Evolutionary conservation across 2,797 vertebrate genomes (phyloP).

Genomic region (Phyllotis vaccarum): DNA sequence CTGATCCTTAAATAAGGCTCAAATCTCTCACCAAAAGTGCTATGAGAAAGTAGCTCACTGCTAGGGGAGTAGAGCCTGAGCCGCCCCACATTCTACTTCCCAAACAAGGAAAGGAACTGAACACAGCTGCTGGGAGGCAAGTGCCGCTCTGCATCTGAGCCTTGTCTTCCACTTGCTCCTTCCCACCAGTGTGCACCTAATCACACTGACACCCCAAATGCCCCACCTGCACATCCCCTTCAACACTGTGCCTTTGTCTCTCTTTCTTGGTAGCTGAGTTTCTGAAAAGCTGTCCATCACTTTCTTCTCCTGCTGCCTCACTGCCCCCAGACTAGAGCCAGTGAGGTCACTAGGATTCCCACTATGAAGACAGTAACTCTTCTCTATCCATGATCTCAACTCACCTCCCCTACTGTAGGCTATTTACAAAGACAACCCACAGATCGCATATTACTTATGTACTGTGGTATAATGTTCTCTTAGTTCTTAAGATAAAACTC

Average conservation of each 20-base stretch:
- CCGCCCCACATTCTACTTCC: too few species aligned
- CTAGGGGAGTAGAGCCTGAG: neutral
- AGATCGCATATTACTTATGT: too few species aligned
- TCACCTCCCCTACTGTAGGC: conserved; percentile 42
- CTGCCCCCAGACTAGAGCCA: neutral
- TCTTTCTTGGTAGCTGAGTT: neutral
- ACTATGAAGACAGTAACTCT: conserved; percentile 8
- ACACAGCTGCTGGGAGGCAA: neutral
- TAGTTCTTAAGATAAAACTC: conserved; percentile 53
- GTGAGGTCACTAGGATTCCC: neutral
- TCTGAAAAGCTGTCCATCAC: conserved; percentile 1
- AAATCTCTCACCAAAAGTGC: conserved; percentile 23
- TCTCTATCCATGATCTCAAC: neutral
- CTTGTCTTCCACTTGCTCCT: neutral
- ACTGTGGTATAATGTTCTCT: neutral
- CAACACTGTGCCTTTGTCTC: neutral
- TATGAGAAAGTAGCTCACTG: neutral
- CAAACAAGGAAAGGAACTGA: neutral
- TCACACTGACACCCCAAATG: neutral
- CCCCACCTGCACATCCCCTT: neutral
- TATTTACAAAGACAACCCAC: conserved; percentile 42
- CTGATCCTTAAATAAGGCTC: conserved; percentile 35
- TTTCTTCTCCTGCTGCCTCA: neutral
- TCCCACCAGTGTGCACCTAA: neutral
- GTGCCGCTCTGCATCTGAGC: neutral